phyloP scores from a whole-genome alignment of 2,888 invertebrate species.

The Drosophila falleni region DNA sequence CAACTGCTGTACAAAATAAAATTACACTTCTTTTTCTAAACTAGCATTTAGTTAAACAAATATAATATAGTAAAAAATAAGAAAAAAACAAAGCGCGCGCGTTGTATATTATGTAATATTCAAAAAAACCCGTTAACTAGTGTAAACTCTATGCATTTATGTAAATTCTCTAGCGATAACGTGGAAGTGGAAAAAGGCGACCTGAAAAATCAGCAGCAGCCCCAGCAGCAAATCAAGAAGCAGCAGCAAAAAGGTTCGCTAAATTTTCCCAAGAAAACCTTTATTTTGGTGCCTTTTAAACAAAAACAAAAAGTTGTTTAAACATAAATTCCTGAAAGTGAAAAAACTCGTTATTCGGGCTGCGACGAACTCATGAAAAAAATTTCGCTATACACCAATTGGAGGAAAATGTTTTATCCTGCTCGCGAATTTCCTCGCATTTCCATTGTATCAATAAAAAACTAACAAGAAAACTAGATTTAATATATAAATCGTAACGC shows the following conservation, averaged over 20 bases:
- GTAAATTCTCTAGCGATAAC: slow-evolving; percentile 71
- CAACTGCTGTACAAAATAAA: slow-evolving; percentile 73
- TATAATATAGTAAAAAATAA: background rate
- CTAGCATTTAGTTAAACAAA: slow-evolving; percentile 59
- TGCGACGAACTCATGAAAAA: slow-evolving; percentile 46
- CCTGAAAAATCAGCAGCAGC: slow-evolving; percentile 69
- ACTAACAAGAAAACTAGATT: background rate
- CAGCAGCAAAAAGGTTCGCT: slow-evolving; percentile 66
- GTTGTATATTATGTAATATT: slow-evolving; percentile 65
- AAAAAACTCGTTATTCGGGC: slow-evolving; percentile 40
- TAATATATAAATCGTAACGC: background rate
- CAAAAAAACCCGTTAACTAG: slow-evolving; percentile 60
- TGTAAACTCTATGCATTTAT: slow-evolving; percentile 81
- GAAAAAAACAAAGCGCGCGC: slow-evolving; percentile 40
- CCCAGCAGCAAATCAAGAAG: slow-evolving; percentile 60
- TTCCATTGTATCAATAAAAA: slow-evolving; percentile 29
- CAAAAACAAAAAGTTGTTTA: slow-evolving; percentile 18
- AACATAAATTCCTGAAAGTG: slow-evolving; percentile 15
- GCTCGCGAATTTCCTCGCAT: background rate
- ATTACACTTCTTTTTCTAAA: slow-evolving; percentile 71
- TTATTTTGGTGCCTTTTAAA: slow-evolving; percentile 13
- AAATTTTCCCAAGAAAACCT: background rate
- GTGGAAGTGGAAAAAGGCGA: slow-evolving; percentile 73
- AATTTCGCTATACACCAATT: slow-evolving; percentile 81
- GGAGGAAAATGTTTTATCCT: slow-evolving; percentile 55